Percentiles rank a stretch among this genome's conserved stretches.
These are phyloP conservation scores for Vombatus ursinus DNA, from an alignment of 2,113 vertebrate species.

Conservation along the genomic window DNA sequence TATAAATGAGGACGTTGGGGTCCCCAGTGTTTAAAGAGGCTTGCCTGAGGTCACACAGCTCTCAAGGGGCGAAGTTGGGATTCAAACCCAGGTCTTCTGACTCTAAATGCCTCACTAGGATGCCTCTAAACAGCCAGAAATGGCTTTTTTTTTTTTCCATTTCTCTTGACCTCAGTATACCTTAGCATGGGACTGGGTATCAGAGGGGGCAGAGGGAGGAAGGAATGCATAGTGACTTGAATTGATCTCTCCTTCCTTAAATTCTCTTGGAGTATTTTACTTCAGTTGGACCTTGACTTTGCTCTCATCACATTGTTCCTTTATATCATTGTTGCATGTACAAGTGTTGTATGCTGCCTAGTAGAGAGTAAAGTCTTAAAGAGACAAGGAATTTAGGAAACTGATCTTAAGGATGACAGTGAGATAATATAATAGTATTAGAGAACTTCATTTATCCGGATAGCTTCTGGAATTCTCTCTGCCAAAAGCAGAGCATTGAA, in stretches of 20 bases:
- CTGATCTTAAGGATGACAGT: no score
- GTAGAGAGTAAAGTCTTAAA: no score
- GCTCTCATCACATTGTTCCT: no score
- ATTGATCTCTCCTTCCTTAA: not conserved
- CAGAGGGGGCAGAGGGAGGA: not conserved
- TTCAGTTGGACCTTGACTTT: no score
- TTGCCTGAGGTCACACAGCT: not conserved
- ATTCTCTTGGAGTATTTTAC: not conserved
- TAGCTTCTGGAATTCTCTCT: no score
- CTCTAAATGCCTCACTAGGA: not conserved
- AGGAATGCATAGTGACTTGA: no score
- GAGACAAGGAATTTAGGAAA: no score
- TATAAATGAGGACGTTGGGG: not conserved
- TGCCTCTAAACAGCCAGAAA: not conserved
- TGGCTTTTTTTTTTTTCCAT: not conserved
- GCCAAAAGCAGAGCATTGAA: no score
- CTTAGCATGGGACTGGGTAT: not conserved
- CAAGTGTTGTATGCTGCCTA: no score
- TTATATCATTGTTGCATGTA: no score
- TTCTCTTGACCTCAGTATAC: not conserved
- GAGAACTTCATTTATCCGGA: no score
- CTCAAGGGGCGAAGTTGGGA: not conserved
- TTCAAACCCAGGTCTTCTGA: not conserved
- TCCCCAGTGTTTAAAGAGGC: not conserved
- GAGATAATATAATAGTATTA: no score